phyloP scores from a whole-genome alignment of 2,797 vertebrate species.

The Synaphobranchus kaupii region DNA sequence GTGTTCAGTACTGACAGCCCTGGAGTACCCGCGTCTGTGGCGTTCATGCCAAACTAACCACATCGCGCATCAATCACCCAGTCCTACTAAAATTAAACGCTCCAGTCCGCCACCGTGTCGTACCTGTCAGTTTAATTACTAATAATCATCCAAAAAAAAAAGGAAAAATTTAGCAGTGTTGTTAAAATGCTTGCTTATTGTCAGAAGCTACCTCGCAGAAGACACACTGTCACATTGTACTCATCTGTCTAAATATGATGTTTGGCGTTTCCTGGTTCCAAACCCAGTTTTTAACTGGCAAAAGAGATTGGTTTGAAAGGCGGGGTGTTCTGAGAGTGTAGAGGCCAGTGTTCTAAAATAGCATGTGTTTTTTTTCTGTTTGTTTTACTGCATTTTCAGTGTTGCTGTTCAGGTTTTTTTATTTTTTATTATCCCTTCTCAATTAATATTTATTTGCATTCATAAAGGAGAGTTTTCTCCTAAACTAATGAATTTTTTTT shows the following conservation, averaged over 20 bases:
- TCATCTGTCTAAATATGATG: slow-evolving; percentile 11
- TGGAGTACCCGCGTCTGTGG: not conserved
- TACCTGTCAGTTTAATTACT: slow-evolving; percentile 3
- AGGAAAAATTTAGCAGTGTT: not conserved
- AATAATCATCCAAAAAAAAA: not conserved
- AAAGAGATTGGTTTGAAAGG: slow-evolving; percentile 55
- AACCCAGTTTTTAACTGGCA: slow-evolving; percentile 42
- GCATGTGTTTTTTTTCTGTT: slow-evolving; percentile 56
- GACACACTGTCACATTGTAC: not conserved
- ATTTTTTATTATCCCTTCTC: not conserved
- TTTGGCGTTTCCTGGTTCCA: not conserved
- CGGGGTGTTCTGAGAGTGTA: slow-evolving; percentile 24
- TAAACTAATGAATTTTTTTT: not conserved
- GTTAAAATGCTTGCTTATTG: not conserved
- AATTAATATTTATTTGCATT: slow-evolving; percentile 1
- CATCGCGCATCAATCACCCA: slow-evolving; percentile 24
- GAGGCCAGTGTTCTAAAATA: slow-evolving; percentile 41
- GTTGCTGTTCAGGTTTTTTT: slow-evolving; percentile 27
- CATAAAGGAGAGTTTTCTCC: not conserved
- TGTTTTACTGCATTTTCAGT: slow-evolving; percentile 38
- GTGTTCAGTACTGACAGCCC: not conserved
- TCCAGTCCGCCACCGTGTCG: not conserved
- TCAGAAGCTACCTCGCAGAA: not conserved
- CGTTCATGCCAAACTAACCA: slow-evolving; percentile 28
- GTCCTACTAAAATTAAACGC: slow-evolving; percentile 7